Conservation (phyloP, 2,888 invertebrate species). For the Ganaspis brasiliensis region DNA sequence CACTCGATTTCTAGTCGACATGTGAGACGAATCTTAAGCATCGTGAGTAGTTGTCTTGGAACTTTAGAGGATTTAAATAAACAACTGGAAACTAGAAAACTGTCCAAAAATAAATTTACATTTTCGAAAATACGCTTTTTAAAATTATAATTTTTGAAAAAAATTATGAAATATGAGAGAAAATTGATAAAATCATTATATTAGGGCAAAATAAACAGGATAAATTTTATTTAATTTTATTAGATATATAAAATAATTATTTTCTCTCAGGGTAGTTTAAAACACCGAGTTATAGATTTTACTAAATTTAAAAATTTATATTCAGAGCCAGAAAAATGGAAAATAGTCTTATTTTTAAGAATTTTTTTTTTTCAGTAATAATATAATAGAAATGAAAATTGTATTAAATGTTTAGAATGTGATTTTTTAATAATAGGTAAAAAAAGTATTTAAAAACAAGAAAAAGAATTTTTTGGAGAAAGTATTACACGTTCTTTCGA, state of each 20-base stretch:
- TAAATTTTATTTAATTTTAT: too few relatives aligned
- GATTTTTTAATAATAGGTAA: background rate
- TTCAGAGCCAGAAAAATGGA: too few relatives aligned
- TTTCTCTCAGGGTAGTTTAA: too few relatives aligned
- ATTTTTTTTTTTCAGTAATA: background rate
- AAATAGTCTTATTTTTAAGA: too few relatives aligned
- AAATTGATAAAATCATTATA: background rate
- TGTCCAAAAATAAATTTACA: background rate
- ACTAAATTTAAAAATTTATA: too few relatives aligned
- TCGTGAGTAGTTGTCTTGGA: background rate
- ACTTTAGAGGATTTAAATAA: slow-evolving; percentile 12
- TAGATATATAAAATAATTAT: too few relatives aligned
- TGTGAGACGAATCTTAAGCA: slow-evolving; percentile 12
- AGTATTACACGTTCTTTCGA: slow-evolving; percentile 58
- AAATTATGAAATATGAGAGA: background rate
- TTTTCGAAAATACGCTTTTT: slow-evolving; percentile 17
- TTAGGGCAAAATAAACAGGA: too few relatives aligned
- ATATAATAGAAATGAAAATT: background rate
- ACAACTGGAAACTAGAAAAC: background rate
- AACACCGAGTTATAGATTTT: too few relatives aligned
- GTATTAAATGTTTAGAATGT: too few relatives aligned
- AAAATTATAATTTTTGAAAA: background rate
- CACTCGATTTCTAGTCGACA: slow-evolving; percentile 26
- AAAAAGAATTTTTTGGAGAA: slow-evolving; percentile 51
- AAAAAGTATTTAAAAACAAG: slow-evolving; percentile 40